phyloP scores from a whole-genome alignment of 2,888 invertebrate species.

The Blera fallax region DNA sequence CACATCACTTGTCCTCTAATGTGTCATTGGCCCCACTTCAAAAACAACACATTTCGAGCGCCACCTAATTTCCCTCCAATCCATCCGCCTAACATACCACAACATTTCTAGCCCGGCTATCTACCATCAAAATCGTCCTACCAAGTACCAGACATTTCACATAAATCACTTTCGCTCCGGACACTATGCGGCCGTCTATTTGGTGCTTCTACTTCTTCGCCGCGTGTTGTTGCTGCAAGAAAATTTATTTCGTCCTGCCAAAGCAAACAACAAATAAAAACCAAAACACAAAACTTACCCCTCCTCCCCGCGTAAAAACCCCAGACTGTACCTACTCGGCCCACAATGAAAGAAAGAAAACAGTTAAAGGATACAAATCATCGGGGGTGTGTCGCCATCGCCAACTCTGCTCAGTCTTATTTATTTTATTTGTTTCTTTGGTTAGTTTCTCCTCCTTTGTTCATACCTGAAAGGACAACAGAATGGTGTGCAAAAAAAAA shows the following conservation, averaged over 20 bases:
- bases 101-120: slow-evolving; percentile 29
- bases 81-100: not conserved
- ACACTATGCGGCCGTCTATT: slow-evolving; percentile 20
- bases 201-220: not conserved
- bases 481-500: not conserved
- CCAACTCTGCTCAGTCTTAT: slow-evolving; percentile 31
- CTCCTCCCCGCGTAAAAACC: too few relatives aligned
- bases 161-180: slow-evolving; percentile 63
- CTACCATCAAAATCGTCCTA: slow-evolving; percentile 28
- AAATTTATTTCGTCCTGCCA: slow-evolving; percentile 14
- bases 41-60: not conserved
- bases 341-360: slow-evolving; percentile 25
- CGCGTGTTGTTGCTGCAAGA: not conserved
- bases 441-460: slow-evolving; percentile 14
- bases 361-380: slow-evolving; percentile 67
- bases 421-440: slow-evolving; percentile 22
- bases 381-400: slow-evolving; percentile 52
- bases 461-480: slow-evolving; percentile 7
- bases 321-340: too few relatives aligned
- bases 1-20: not conserved
- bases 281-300: not conserved
- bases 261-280: slow-evolving; percentile 32
- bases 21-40: not conserved
- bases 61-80: not conserved
- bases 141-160: slow-evolving; percentile 36